Evolutionary conservation across 2,113 vertebrate genomes (phyloP).

Genomic region (Malurus melanocephalus): DNA sequence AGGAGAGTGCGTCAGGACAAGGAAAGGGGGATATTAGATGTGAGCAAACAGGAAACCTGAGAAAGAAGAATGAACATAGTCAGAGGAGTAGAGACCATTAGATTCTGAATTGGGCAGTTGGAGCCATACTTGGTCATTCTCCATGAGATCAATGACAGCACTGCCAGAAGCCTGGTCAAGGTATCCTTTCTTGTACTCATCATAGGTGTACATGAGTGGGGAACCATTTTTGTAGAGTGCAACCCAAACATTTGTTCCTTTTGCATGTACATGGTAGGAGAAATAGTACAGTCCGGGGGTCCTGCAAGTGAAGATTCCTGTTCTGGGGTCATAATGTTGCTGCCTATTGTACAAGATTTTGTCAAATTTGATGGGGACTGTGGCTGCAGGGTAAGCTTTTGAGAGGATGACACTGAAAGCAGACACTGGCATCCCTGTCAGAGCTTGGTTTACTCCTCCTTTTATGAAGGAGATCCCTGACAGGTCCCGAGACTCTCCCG

Average conservation of each 20-base stretch:
- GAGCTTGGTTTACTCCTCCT: slow-evolving; percentile 79
- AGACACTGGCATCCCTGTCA: slow-evolving; percentile 81
- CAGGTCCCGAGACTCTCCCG: slow-evolving; percentile 77
- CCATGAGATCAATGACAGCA: slow-evolving; percentile 79
- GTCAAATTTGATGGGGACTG: slow-evolving; percentile 85
- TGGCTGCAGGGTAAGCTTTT: slow-evolving; percentile 84
- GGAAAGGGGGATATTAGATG: slow-evolving; percentile 65
- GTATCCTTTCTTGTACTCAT: slow-evolving; percentile 93
- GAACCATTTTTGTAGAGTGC: slow-evolving; percentile 90
- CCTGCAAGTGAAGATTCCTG: slow-evolving; percentile 90
- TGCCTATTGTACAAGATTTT: slow-evolving; percentile 91
- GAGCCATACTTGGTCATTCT: slow-evolving; percentile 89
- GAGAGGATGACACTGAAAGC: slow-evolving; percentile 92
- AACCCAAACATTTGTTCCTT: slow-evolving; percentile 90
- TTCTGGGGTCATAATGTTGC: slow-evolving; percentile 86
- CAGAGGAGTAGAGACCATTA: slow-evolving; percentile 90
- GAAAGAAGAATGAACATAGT: slow-evolving; percentile 92
- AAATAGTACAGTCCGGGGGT: slow-evolving; percentile 92
- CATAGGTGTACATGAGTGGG: slow-evolving; percentile 88
- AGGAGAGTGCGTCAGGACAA: background rate
- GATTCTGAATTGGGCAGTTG: slow-evolving; percentile 90
- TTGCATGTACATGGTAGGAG: slow-evolving; percentile 90
- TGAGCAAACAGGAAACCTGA: slow-evolving; percentile 93
- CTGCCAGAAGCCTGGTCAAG: slow-evolving; percentile 95
- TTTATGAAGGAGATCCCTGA: slow-evolving; percentile 78